These are phyloP conservation scores for Lacanobia oleracea DNA, from an alignment of 2,888 invertebrate genomes.

Conservation along the genomic window DNA sequence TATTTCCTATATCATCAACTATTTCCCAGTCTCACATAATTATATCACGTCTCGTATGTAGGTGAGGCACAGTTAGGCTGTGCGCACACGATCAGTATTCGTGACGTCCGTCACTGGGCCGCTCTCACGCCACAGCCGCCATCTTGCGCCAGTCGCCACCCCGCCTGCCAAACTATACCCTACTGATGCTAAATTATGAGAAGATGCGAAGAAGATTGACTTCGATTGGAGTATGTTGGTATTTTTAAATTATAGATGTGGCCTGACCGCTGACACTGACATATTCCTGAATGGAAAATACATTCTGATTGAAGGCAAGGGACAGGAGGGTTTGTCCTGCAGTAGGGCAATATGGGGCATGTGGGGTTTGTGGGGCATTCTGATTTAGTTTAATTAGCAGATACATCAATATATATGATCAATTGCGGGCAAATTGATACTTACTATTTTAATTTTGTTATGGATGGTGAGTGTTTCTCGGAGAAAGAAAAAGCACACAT, in stretches of 20 bases:
- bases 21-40: conserved; percentile 67
- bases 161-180: conserved; percentile 58
- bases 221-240: conserved; percentile 5
- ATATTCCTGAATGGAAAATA: not conserved
- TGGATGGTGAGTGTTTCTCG: not conserved
- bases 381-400: not conserved
- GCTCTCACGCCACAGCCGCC: conserved; percentile 58
- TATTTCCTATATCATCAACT: conserved; percentile 47
- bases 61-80: conserved; percentile 66
- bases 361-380: too few relatives aligned
- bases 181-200: conserved; percentile 60
- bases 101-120: conserved; percentile 66
- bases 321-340: not conserved
- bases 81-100: conserved; percentile 66
- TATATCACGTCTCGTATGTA: conserved; percentile 69
- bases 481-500: not conserved
- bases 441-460: conserved; percentile 2
- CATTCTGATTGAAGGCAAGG: not conserved
- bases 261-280: not conserved
- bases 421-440: not conserved
- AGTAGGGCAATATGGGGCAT: not conserved
- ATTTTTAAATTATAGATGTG: conserved; percentile 12
- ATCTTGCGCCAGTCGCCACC: conserved; percentile 37
- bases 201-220: conserved; percentile 21
- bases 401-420: not conserved